Evolutionary conservation across 2,113 vertebrate genomes (phyloP), one percentile per base, ranked within the genome.

Genomic region (Plotosus lineatus): DNA sequence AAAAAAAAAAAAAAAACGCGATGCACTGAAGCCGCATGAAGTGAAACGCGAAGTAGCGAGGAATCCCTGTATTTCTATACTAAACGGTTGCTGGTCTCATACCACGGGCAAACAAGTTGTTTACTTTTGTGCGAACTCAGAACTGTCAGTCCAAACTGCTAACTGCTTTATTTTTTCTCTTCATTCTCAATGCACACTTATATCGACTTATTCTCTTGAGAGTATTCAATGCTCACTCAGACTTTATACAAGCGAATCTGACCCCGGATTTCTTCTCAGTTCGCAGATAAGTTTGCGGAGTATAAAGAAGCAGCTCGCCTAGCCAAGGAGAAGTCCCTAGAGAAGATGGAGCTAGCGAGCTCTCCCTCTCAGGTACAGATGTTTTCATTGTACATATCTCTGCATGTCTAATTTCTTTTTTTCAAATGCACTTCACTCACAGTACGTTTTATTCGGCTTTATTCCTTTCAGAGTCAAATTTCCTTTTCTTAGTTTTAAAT

Each of bases 211-310:
- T 2, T 53, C 26, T 12, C 2, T 44, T 8, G 26, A 72, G 28
- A 51, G 15, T 23, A 28, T 73, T 23, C 28, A 23, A 11, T 51
- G 46, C 46, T 11, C 28, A 33, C 46, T 71, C 26, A 15, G 33
- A 38, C 23, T 61, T 46, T 51, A 2, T 40, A 3, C 42, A 36
- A 76, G 61, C 11, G 36, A 53, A 36, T 46, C 17, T 48, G 23
- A 73, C 26, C 75, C 48, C 23, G 4, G 63, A 36, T 68, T 44
- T 79, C 58, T 82, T 71, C 53, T 81, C 85, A 99, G 97, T 99
- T 99, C 93, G 96, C 97, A 89, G 97, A 99, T 89, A 99, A 98
- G 91, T 99, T 99, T 95, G 94, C 96, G 80, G 97, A 98, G 91
- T 99, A 98, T 90, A 99, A 99, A 91, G 97, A 98, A 94, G 97